Evolutionary conservation across 2,113 vertebrate species (phyloP), one percentile per base, ranked within the genome.

Genomic region (Pelusios castaneus): DNA sequence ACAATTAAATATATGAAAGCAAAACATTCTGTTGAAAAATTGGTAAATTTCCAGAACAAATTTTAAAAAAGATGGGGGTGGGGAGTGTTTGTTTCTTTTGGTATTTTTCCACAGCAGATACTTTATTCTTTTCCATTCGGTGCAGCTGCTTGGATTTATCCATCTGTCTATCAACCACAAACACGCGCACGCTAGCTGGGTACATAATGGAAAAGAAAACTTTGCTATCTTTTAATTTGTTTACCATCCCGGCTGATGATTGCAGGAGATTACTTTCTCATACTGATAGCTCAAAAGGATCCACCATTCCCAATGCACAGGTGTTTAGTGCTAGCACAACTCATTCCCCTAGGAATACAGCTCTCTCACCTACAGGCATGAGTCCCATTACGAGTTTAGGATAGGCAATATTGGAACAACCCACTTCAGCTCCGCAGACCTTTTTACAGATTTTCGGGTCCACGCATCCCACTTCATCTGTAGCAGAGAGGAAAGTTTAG

Each of bases 321-420:
- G 12, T 49, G 81, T 51, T 11, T 49, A 52, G 21, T 77, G 22
- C 82, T 52, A 22, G 79, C 52, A 81, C 41, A 86, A 95, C 41
- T 81, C 89, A n/a, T 9, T 29, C 45, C 82, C 47, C 58, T 21
- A 24, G 5, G 2, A 55, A 34, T 79, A 84, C 82, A 85, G 24
- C 8, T 17, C 89, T 95, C 99, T 98, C 95, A 99, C 99, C 99
- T 3, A 98, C 95, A 0, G 99, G 99, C 99, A 99, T 99, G 47
- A 99, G 98, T 38, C 98, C 98, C 84, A 99, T 97, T 92, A 99
- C 98, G 1, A 99, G 97, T 85, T 99, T 99, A 82, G 99, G 99
- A 84, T 99, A 99, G 67, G 99, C 99, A 5, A 99, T 99, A 94
- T 99, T 99, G 79, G 99, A 99, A 91, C 99, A 99, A 49, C 99